phyloP scores from a whole-genome alignment of 92 coral and sea anemone genomes.

The Nematostella vectensis region DNA sequence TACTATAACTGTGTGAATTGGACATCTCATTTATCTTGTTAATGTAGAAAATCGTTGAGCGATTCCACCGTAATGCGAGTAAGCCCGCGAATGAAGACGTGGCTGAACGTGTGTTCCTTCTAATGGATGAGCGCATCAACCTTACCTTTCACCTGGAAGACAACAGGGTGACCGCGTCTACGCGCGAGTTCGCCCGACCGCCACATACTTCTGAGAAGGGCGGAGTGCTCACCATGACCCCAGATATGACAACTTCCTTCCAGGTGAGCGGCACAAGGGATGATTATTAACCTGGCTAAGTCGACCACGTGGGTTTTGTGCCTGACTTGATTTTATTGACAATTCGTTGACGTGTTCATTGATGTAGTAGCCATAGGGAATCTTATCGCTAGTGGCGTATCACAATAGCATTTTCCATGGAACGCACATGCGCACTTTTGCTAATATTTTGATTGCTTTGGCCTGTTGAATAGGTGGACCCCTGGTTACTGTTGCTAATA shows the following conservation, averaged over 20 bases:
- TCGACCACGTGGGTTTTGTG: too few species aligned
- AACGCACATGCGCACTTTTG: too few species aligned
- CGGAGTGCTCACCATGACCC: slow-evolving; percentile 86
- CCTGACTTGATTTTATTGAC: too few species aligned
- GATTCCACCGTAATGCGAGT: slow-evolving; percentile 72
- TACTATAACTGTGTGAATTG: too few species aligned
- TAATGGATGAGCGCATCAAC: slow-evolving; percentile 83
- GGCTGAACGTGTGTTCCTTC: slow-evolving; percentile 85
- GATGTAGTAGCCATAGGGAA: not conserved
- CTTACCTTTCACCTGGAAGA: slow-evolving; percentile 93
- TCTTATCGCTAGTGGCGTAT: too few species aligned
- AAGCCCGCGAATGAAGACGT: slow-evolving; percentile 92
- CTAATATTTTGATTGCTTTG: too few species aligned
- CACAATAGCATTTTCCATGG: too few species aligned
- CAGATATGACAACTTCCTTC: slow-evolving; percentile 98
- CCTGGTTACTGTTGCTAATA: too few species aligned
- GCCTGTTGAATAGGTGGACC: too few species aligned
- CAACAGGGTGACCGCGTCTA: slow-evolving; percentile 92
- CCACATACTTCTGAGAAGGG: slow-evolving; percentile 86
- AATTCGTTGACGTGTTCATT: not conserved
- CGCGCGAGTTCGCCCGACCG: slow-evolving; percentile 92
- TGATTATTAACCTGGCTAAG: too few species aligned
- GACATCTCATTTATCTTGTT: too few species aligned
- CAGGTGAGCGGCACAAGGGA: slow-evolving; percentile 56
- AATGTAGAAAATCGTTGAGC: slow-evolving; percentile 95